Base-by-base conservation (phyloP, 2,888 invertebrate species). In the Hirtodrosophila confusa region DNA sequence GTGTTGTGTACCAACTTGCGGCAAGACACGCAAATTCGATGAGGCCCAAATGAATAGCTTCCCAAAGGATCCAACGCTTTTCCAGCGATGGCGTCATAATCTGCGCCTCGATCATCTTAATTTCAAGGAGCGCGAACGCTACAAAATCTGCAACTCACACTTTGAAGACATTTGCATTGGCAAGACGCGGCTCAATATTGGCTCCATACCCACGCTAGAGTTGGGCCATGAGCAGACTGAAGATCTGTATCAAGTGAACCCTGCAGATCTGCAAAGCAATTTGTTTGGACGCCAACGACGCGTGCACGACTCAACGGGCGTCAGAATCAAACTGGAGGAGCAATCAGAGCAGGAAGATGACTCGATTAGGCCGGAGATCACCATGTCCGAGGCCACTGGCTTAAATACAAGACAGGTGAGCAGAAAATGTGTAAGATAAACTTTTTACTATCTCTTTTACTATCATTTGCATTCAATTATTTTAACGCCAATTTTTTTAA, bases 11-110 rank as follows among this genome's bases (percentile, higher is more conserved):
- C 80, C 88, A 8, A 82, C 75, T 1, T 90, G 89, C 33, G 89
- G 89, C 27, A 90, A 90, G 54, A 83, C 90, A 9, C 89, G 90
- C 2, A 89, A 84, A 66, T 89, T 78, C 36, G 89, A 90, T 54
- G 89, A 90, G 23, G 90, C 80, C 1, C 90, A 90, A 58, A 84
- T 90, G 88, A 90, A 90, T 48, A 90, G 90, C 57, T 90, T 90
- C 29, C 89, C 89, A 33, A 90, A 90, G 55, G 80, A 88, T 45
- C 51, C 73, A 0, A 49, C 60, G 5, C 54, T 80, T 4, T 90
- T 90, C 43, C 65, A 83, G 31, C 83, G 83, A 17, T 90, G 89
- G 89, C 83, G 82, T 5, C 90, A 90, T 53, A 90, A 90, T 61
- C 72, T 90, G 0, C 88, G 86, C 0, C 56, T 90, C 23, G 88